Conservation (phyloP, 2,113 vertebrate genomes). For the Rhodinocichla rosea region DNA sequence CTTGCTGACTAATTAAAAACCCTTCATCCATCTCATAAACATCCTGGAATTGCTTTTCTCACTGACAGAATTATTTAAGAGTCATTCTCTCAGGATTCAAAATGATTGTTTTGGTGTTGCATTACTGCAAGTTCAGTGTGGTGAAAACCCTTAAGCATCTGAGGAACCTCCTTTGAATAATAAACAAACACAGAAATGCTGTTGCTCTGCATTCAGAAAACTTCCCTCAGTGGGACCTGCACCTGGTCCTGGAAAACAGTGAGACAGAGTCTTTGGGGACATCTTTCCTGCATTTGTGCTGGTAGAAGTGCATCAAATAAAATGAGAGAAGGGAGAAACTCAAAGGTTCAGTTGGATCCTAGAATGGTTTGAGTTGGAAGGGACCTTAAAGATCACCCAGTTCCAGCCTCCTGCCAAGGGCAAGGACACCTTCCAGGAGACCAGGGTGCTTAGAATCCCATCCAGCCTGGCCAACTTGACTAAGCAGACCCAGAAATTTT, state of each 20-base stretch:
- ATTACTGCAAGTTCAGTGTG: neutral
- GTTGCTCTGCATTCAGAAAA: neutral
- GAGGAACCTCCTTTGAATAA: neutral
- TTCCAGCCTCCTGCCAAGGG: neutral
- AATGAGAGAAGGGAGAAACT: neutral
- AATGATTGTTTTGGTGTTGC: neutral
- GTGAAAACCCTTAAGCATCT: neutral
- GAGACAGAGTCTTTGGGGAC: neutral
- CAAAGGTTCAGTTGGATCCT: neutral
- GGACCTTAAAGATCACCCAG: neutral
- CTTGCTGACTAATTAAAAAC: constrained; percentile 33
- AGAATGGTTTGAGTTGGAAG: neutral
- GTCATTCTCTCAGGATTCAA: neutral
- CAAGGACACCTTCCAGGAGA: neutral
- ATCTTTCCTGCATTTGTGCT: neutral
- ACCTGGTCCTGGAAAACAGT: neutral
- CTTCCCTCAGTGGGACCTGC: neutral
- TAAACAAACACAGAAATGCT: neutral
- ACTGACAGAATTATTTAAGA: constrained; percentile 30
- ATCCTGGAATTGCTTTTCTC: neutral
- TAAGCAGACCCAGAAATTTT: neutral
- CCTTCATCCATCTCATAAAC: constrained; percentile 45
- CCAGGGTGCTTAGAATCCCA: neutral
- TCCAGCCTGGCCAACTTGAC: neutral
- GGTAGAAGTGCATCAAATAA: neutral